phyloP scores from a whole-genome alignment of 2,797 vertebrate species.

The Ambastaia sidthimunki region DNA sequence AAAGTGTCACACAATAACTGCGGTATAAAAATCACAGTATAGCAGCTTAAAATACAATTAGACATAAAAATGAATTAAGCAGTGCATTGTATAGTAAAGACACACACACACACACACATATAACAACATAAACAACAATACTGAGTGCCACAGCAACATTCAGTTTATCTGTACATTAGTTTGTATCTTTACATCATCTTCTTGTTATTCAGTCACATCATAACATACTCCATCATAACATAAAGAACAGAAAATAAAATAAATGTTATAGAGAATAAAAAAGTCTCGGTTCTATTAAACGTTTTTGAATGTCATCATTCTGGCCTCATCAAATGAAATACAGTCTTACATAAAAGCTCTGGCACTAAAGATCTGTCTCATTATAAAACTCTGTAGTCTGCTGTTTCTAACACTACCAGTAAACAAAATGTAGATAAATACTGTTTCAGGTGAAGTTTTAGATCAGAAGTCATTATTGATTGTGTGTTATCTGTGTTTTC shows the following conservation, averaged over 20 bases:
- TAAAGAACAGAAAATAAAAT: neutral
- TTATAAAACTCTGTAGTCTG: too few species aligned
- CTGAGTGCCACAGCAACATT: conserved; percentile 59
- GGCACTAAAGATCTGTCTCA: too few species aligned
- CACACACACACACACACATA: conserved; percentile 73
- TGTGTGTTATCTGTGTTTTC: too few species aligned
- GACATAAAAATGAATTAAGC: conserved; percentile 61
- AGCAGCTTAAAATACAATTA: conserved; percentile 50
- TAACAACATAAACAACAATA: conserved; percentile 64
- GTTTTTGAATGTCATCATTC: neutral
- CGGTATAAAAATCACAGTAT: conserved; percentile 58
- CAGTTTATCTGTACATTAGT: conserved; percentile 36
- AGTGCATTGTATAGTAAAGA: conserved; percentile 57
- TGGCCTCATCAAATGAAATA: too few species aligned
- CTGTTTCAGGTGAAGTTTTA: too few species aligned
- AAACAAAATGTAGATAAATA: too few species aligned
- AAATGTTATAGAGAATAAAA: neutral
- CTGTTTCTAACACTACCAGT: too few species aligned
- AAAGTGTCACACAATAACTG: conserved; percentile 32
- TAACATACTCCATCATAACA: neutral
- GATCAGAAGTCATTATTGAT: too few species aligned
- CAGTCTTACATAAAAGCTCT: too few species aligned
- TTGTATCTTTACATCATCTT: conserved; percentile 29
- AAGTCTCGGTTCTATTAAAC: neutral
- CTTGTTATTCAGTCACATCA: conserved; percentile 19